Percentiles rank a stretch among this genome's conserved stretches.
phyloP scores from a whole-genome alignment of 2,113 vertebrate genomes.

The Oxyura jamaicensis region DNA sequence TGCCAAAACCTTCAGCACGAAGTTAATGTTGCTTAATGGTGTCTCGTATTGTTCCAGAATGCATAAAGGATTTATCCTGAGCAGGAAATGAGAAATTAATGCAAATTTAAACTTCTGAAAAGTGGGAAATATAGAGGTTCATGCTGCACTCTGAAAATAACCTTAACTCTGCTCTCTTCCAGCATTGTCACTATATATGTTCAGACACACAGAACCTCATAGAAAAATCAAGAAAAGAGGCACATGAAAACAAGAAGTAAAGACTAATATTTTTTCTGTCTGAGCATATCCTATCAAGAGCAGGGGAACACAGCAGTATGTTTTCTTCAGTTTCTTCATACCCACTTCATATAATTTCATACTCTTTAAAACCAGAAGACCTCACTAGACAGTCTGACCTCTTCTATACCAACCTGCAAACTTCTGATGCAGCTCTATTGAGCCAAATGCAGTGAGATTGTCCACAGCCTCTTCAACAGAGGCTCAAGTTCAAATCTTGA shows the following conservation, averaged over 20 bases:
- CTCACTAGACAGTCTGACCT: background rate
- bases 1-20: slow-evolving; percentile 47
- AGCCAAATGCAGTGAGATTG: background rate
- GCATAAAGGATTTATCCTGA: background rate
- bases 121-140: background rate
- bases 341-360: background rate
- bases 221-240: background rate
- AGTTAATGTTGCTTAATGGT: slow-evolving; percentile 51
- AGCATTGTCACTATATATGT: background rate
- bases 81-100: slow-evolving; percentile 6
- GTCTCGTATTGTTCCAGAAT: slow-evolving; percentile 20
- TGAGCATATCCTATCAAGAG: background rate
- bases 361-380: background rate
- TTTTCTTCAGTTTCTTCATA: background rate
- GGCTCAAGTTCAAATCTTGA: background rate
- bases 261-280: background rate
- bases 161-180: background rate
- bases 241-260: background rate
- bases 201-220: background rate
- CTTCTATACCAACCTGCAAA: background rate
- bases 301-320: background rate
- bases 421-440: background rate
- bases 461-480: slow-evolving; percentile 2
- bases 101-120: slow-evolving; percentile 19
- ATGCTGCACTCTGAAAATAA: background rate